Evolutionary conservation across 2,888 invertebrate species (phyloP).

Genomic region (Cryptocephalus primarius): DNA sequence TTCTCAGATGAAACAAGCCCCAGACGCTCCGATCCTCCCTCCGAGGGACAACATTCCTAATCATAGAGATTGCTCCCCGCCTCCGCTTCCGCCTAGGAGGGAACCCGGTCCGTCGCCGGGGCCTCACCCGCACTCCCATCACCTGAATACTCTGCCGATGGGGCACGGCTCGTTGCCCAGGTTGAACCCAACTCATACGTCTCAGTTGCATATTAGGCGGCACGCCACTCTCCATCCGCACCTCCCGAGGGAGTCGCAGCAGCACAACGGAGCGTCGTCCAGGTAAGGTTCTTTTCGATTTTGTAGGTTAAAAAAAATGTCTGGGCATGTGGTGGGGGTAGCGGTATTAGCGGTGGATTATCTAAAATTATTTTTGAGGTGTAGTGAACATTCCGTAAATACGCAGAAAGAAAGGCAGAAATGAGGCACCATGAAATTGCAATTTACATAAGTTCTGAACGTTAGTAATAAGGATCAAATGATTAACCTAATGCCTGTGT

Average conservation of each 20-base stretch:
- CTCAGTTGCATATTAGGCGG: slow-evolving; percentile 45
- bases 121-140: slow-evolving; percentile 18
- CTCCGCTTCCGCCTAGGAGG: slow-evolving; percentile 33
- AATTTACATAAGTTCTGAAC: no score
- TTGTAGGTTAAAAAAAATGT: no score
- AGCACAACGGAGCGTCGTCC: slow-evolving; percentile 30
- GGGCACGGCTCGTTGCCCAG: slow-evolving; percentile 32
- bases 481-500: no score
- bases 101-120: slow-evolving; percentile 30
- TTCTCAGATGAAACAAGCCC: slow-evolving; percentile 46
- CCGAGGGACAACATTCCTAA: slow-evolving; percentile 60
- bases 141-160: slow-evolving; percentile 12
- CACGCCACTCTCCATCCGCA: slow-evolving; percentile 36
- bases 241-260: slow-evolving; percentile 8
- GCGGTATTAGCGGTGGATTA: no score
- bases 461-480: no score
- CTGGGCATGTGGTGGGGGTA: no score
- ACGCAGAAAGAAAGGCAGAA: no score
- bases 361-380: no score
- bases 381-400: no score
- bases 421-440: no score
- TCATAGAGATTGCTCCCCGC: slow-evolving; percentile 32
- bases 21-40: slow-evolving; percentile 58
- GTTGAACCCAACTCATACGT: slow-evolving; percentile 42
- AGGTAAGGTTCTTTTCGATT: slow-evolving; percentile 22